Base-by-base conservation (phyloP, 2,113 vertebrate species). In the Uria aalge region DNA sequence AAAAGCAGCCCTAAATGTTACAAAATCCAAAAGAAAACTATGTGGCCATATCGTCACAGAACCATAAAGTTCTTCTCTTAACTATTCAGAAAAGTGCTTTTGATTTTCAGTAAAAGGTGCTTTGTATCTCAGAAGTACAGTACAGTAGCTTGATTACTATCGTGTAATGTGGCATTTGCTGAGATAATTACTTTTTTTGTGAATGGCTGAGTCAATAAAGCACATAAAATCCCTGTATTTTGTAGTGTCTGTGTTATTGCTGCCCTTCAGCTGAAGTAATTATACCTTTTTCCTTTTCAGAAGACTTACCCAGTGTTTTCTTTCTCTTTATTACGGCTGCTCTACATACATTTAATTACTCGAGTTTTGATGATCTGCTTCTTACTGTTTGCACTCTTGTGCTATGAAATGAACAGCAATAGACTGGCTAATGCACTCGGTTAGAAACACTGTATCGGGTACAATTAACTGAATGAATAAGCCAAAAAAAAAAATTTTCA, bases 141-240 rank as follows among this genome's bases (percentile, higher is more conserved):
- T 57, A 68, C 22, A 66, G 72, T 60, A 73, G 13, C 32, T 94
- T 96, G 96, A 95, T 97, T 95, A 59, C 73, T 88, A 88, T 95
- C 52, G 1, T 43, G 41, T 88, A 62, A 79, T 75, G 67, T 92
- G 78, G 72, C 84, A 79, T 94, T 97, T 95, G 78, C 77, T 57
- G 92, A 91, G 63, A 88, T 92, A 97, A 97, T 47, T 3, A 94
- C 23, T 87, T 93, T 47, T 85, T 88, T 89, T 82, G 52, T 94
- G 77, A 94, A 82, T 60, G 45, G 16, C 47, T 85, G 62, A 93
- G 66, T 92, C 88, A 84, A 92, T 91, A 92, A 94, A 94, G 15
- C 41, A 52, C 63, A 84, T 66, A 62, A 91, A 94, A 95, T 88
- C 36, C 30, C 72, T 59, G 29, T 34, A 79, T 91, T 96, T 91